Evolutionary conservation across 2,797 vertebrate genomes (phyloP).

Genomic region (Alcedo atthis): DNA sequence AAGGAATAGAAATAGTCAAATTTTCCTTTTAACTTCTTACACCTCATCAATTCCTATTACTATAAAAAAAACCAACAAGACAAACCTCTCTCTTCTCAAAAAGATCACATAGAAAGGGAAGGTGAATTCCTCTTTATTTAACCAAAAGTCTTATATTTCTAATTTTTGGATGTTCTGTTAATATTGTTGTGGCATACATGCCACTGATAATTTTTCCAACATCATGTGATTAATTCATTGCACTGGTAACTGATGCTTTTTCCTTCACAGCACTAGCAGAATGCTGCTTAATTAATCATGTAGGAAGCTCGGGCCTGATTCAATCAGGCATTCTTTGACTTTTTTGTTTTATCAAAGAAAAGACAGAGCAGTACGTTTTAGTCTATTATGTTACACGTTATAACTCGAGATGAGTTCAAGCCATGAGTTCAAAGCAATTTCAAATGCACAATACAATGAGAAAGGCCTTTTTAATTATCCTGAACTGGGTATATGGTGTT

Average conservation of each 20-base stretch:
- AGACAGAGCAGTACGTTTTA: constrained; percentile 37
- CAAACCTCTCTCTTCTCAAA: background rate
- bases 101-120: background rate
- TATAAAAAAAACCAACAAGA: background rate
- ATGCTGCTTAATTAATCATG: constrained; percentile 62
- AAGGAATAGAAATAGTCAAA: background rate
- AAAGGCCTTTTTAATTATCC: background rate
- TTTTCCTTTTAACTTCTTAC: background rate
- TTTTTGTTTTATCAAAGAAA: constrained; percentile 27
- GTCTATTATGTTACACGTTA: background rate
- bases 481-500: background rate
- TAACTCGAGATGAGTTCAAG: constrained; percentile 18
- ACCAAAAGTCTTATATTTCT: background rate
- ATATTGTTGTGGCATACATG: background rate
- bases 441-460: background rate
- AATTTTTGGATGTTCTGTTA: background rate
- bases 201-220: background rate
- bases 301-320: constrained; percentile 63
- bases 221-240: constrained; percentile 19
- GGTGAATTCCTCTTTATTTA: background rate
- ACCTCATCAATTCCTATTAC: background rate
- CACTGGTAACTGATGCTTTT: constrained; percentile 54
- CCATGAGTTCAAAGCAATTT: constrained; percentile 17
- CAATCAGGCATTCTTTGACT: constrained; percentile 51
- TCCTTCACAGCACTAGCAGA: constrained; percentile 56